Conservation (phyloP, 2,797 vertebrate species). For the Alauda arvensis region DNA sequence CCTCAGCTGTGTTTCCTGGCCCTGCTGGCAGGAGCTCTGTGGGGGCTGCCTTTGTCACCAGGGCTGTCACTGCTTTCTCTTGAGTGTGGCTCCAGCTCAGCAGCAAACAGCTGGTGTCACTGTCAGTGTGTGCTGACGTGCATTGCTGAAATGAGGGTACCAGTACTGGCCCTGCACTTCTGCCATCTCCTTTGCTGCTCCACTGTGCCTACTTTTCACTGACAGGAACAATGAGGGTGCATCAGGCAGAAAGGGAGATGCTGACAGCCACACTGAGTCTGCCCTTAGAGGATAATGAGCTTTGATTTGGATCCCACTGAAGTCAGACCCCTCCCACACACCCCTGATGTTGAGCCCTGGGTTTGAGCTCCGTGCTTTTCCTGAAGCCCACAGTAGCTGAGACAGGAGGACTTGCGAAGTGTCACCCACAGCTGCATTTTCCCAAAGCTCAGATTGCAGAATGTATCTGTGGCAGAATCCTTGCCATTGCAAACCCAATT, state of each 20-base stretch:
- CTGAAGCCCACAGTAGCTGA: background rate
- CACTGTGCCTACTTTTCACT: background rate
- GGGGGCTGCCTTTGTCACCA: background rate
- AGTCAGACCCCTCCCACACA: background rate
- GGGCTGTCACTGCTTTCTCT: background rate
- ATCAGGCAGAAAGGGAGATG: background rate
- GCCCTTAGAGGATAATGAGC: background rate
- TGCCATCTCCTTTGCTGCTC: background rate
- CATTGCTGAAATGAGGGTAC: background rate
- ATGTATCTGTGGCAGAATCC: background rate
- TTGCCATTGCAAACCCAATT: background rate
- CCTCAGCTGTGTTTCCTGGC: background rate
- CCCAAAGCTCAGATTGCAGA: background rate
- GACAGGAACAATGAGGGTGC: rapidly evolving
- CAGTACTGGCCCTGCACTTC: background rate
- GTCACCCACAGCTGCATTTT: background rate
- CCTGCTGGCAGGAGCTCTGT: rapidly evolving
- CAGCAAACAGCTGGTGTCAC: background rate
- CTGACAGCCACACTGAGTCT: background rate
- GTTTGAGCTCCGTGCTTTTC: background rate
- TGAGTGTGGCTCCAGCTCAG: background rate
- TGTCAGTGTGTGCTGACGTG: rapidly evolving
- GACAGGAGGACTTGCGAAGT: background rate
- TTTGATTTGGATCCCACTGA: background rate
- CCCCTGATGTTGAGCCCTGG: background rate